These are phyloP conservation scores for Caenorhabditis remanei DNA, from an alignment of 1,140 invertebrate genomes.

Conservation along the genomic window DNA sequence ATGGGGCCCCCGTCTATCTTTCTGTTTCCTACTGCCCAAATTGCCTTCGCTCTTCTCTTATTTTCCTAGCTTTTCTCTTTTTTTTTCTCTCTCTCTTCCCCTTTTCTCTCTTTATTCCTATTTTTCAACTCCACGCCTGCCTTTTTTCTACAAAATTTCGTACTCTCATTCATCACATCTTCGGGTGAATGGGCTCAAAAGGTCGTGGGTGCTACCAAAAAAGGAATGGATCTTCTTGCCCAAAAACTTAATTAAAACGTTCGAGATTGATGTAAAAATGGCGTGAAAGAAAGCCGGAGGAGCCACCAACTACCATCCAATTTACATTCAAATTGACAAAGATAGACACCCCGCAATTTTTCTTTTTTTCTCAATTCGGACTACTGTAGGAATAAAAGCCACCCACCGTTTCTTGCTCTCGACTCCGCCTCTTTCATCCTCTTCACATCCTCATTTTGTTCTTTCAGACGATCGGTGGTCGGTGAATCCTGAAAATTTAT, in stretches of 20 bases:
- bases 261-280: background rate
- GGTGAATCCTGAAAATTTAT: slow-evolving; percentile 28
- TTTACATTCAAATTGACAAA: slow-evolving; percentile 9
- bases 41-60: slow-evolving; percentile 1
- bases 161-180: slow-evolving; percentile 5
- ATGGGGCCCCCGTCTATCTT: background rate
- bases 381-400: background rate
- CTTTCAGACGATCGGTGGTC: slow-evolving; percentile 15
- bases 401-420: background rate
- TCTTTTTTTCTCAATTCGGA: background rate
- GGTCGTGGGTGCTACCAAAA: background rate
- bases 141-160: slow-evolving; percentile 20
- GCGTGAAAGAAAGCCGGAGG: too few species aligned
- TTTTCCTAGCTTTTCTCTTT: background rate
- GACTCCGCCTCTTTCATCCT: background rate
- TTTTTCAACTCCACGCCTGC: background rate
- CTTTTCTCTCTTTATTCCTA: background rate
- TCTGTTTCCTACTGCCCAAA: background rate
- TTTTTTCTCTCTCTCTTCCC: background rate
- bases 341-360: slow-evolving; percentile 27
- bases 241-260: background rate
- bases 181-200: background rate
- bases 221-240: background rate
- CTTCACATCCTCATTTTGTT: background rate
- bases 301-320: background rate